Conservation (phyloP, 2,888 invertebrate species). For the Abscondita cerata region DNA sequence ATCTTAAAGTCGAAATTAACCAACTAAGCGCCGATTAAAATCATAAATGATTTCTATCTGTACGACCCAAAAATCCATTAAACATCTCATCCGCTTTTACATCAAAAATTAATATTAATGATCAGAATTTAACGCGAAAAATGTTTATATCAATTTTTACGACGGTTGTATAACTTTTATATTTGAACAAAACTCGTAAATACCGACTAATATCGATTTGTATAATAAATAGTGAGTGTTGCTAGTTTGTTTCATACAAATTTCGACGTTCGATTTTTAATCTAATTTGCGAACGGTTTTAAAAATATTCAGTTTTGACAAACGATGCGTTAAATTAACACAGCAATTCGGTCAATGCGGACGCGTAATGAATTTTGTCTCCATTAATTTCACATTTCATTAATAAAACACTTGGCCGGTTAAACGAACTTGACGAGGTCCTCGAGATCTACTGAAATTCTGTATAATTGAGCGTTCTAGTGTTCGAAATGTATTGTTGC, state of each 20-base stretch:
- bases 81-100: background rate
- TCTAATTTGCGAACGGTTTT: too few relatives aligned
- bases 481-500: conserved; percentile 17
- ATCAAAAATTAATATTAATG: too few relatives aligned
- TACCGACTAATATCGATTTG: too few relatives aligned
- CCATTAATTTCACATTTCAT: conserved; percentile 20
- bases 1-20: conserved; percentile 35
- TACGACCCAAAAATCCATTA: background rate
- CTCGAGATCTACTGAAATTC: conserved; percentile 22
- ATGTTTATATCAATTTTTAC: too few relatives aligned
- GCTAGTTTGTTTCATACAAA: too few relatives aligned
- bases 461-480: conserved; percentile 23
- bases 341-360: background rate
- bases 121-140: too few relatives aligned
- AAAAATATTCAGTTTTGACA: too few relatives aligned
- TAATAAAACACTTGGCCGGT: conserved; percentile 20
- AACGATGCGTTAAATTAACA: too few relatives aligned
- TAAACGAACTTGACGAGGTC: conserved; percentile 9
- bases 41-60: conserved; percentile 8
- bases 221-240: too few relatives aligned
- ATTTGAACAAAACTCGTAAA: too few relatives aligned
- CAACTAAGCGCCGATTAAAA: conserved; percentile 27
- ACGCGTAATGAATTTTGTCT: conserved; percentile 8
- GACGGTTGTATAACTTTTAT: too few relatives aligned
- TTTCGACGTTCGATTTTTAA: too few relatives aligned